Base-by-base conservation (phyloP, 2,113 vertebrate genomes). In the Nyctereutes procyonoides region DNA sequence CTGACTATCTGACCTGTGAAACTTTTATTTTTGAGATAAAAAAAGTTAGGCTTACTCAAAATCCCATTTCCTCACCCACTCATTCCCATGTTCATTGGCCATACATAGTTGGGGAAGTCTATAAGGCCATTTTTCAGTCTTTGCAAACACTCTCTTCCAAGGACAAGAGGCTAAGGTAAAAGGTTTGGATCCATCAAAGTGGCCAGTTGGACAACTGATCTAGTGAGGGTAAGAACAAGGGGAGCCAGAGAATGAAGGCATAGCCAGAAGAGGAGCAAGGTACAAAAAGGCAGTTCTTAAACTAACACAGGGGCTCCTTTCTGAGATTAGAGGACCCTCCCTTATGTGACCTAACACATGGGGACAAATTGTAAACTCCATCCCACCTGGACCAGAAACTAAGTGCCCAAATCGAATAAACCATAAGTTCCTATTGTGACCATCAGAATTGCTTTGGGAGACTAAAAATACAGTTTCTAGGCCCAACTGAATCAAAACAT, bases 171-270 rank as follows among this genome's bases (percentile, higher is more conserved):
- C 53, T 71, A 38, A 35, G 43, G 19, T 62, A 74, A 53, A 67
- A 67, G 79, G 30, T 60, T 8, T 71, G 8, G 7, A 32, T 32
- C 35, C 79, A 82, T 15, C 53, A 60, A 71, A 26, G 2, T 82
- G 53, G 20, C 63, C 35, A 71, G 5, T 5, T 60, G 65, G 65
- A 1, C 28, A 83, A 32, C 4, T 20, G 48, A 5, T 92, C 8
- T 15, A 20, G 28, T 26, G 9, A 3, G 22, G 3, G 0, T n/a
- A 69, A 58, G 79, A 24, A 30, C 0, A 14, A 51, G 5, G 5
- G n/a, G 56, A 74, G 38, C 3, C 55, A 48, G 84, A 26, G 26
- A 48, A 32, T 9, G 20, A 14, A 43, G 17, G 11, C 12, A 8
- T 4, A 0, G 38, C n/a, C 51, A 79, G 51, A 55, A 24, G 38